Evolutionary conservation across 2,113 vertebrate genomes (phyloP).

Genomic region (Panthera tigris): DNA sequence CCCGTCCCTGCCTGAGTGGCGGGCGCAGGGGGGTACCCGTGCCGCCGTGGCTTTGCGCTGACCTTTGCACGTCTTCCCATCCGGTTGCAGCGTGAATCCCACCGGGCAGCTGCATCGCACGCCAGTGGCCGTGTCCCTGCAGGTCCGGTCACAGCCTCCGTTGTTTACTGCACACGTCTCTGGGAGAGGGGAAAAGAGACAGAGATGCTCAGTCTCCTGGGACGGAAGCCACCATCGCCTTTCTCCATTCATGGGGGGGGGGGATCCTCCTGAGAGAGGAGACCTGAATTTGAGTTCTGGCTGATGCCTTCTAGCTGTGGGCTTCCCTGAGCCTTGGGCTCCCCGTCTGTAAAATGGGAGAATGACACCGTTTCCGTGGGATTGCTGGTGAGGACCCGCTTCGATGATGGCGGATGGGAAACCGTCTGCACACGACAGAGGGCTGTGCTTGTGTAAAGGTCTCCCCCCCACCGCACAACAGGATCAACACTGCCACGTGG

Average conservation of each 20-base stretch:
- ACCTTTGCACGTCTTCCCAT: slow-evolving; percentile 99
- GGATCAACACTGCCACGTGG: rapidly evolving
- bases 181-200: slow-evolving; percentile 81
- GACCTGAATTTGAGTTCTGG: neutral
- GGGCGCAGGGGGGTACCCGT: rapidly evolving
- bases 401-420: rapidly evolving
- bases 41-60: slow-evolving; percentile 66
- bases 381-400: rapidly evolving
- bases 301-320: neutral
- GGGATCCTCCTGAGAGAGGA: neutral
- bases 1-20: neutral
- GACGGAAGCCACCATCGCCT: neutral
- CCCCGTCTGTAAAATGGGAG: neutral
- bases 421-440: neutral
- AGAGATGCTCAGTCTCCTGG: neutral
- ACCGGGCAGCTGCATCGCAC: slow-evolving; percentile 98
- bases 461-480: rapidly evolving
- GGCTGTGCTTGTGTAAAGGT: rapidly evolving
- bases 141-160: slow-evolving; percentile 96
- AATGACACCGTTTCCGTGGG: rapidly evolving
- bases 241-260: rapidly evolving
- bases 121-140: slow-evolving; percentile 97
- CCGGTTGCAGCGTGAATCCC: slow-evolving; percentile 96
- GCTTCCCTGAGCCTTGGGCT: neutral
- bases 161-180: slow-evolving; percentile 99